Conservation (phyloP, 2,797 vertebrate genomes). For the Remorina albescens region DNA sequence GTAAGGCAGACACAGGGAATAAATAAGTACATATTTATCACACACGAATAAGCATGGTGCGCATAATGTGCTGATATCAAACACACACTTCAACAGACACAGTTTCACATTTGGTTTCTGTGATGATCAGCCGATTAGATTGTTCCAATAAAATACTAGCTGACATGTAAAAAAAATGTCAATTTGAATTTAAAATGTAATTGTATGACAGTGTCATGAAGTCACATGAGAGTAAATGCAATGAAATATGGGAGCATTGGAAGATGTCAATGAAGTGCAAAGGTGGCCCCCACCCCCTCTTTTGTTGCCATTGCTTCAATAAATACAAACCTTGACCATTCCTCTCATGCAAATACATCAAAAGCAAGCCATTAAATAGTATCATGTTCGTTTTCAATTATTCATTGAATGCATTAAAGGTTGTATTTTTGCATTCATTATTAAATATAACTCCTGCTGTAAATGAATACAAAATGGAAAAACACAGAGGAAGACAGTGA, state of each 20-base stretch:
- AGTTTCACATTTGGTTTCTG: not conserved
- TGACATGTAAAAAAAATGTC: constrained; percentile 12
- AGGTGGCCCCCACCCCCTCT: constrained; percentile 3
- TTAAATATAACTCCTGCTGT: constrained; percentile 62
- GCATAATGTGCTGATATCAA: constrained; percentile 4
- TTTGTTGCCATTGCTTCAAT: constrained; percentile 64
- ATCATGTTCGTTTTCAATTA: constrained; percentile 75
- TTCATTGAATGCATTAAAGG: constrained; percentile 76
- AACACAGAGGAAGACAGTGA: constrained; percentile 24
- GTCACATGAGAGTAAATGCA: too few species aligned
- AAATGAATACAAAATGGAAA: constrained; percentile 57
- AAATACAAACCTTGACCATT: constrained; percentile 65
- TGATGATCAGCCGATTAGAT: constrained; percentile 25
- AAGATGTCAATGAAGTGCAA: constrained; percentile 17
- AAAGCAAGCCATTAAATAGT: constrained; percentile 65
- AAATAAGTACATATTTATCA: constrained; percentile 22
- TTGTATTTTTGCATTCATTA: constrained; percentile 73
- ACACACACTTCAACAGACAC: not conserved
- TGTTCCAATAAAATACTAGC: constrained; percentile 35
- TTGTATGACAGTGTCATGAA: not conserved
- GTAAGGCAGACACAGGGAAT: not conserved
- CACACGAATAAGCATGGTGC: constrained; percentile 3
- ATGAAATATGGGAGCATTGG: not conserved
- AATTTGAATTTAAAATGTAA: constrained; percentile 13
- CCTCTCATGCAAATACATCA: constrained; percentile 54